Base-by-base conservation (phyloP, 2,797 vertebrate genomes). In the Rhinella marina region DNA sequence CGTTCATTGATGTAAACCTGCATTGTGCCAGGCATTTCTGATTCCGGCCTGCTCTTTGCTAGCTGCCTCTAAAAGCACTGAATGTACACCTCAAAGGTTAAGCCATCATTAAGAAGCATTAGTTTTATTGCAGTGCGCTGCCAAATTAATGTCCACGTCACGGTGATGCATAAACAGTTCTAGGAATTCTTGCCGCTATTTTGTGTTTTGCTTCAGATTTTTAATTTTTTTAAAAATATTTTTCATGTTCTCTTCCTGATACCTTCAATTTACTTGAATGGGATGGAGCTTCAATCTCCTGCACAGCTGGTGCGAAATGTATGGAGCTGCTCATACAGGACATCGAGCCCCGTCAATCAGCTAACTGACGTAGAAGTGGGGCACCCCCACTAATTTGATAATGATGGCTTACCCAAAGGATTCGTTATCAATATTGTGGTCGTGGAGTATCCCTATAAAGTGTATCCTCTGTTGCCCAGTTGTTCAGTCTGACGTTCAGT, bases 11-110 rank as follows among this genome's bases (percentile, higher is more conserved):
- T 57, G 54, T 81, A 81, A 81, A 81, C 79, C 25, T 54, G 50
- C 25, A 77, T 77, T 77, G 50, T 77, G 73, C 48, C 73, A 75
- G 72, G 72, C 72, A 75, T 75, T 48, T 75, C 13, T 50, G 10
- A 75, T 50, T 73, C 70, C 21, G 21, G 32, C 70, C 41, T 25
- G 50, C 73, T 6, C 11, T 77, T 77, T 54, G 50, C 50, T 52
- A 54, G 25, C 73, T 52, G 23, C 50, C 9, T 50, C 19, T 50
- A 14, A 52, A 25, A 54, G 73, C 48, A 50, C 12, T 50, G 21
- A 76, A 23, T 48, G 41, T 48, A 23, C 23, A 48, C 12, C 72
- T 73, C 32, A 73, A 59, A 52, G 11, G 25, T 16, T 52, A 52
- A 50, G 7, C 41, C 23, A 3, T 48, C 21, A 75, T 23, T 9